Evolutionary conservation across 2,113 vertebrate genomes (phyloP).

Genomic region (Pelvicachromis taeniatus): DNA sequence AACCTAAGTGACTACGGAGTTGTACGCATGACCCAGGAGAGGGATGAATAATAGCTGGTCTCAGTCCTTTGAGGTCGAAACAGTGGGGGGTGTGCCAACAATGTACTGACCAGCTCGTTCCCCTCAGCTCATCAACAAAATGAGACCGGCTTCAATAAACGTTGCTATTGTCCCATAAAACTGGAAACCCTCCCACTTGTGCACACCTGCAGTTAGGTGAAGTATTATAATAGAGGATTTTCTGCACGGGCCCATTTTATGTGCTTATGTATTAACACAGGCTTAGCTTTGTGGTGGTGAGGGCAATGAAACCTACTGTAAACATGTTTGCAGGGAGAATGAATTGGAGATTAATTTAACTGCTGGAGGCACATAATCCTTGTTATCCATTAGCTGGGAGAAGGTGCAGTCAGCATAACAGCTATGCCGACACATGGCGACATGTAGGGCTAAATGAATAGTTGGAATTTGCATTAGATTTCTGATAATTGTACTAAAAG

Average conservation of each 20-base stretch:
- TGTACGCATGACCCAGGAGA: slow-evolving; percentile 37
- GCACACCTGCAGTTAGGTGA: neutral
- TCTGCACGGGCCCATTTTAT: slow-evolving; percentile 16
- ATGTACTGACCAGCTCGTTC: slow-evolving; percentile 55
- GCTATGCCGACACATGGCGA: neutral
- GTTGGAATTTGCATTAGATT: neutral
- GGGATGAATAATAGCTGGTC: slow-evolving; percentile 38
- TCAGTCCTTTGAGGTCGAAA: slow-evolving; percentile 22
- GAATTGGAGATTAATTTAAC: slow-evolving; percentile 44
- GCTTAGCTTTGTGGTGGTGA: neutral
- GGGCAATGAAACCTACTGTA: slow-evolving; percentile 19
- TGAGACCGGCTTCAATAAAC: slow-evolving; percentile 57
- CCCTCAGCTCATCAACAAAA: slow-evolving; percentile 52
- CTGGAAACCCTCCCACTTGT: slow-evolving; percentile 7
- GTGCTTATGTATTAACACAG: neutral
- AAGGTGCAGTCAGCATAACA: neutral
- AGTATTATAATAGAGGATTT: slow-evolving; percentile 37
- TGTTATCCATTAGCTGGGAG: slow-evolving; percentile 10
- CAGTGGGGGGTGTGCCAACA: neutral
- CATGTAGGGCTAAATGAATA: neutral
- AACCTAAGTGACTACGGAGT: slow-evolving; percentile 48
- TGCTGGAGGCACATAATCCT: slow-evolving; percentile 14
- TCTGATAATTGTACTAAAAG: neutral
- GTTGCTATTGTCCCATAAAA: slow-evolving; percentile 49
- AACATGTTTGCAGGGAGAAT: slow-evolving; percentile 42